Conservation (phyloP, 2,113 vertebrate species). For the Ammodytes marinus region DNA sequence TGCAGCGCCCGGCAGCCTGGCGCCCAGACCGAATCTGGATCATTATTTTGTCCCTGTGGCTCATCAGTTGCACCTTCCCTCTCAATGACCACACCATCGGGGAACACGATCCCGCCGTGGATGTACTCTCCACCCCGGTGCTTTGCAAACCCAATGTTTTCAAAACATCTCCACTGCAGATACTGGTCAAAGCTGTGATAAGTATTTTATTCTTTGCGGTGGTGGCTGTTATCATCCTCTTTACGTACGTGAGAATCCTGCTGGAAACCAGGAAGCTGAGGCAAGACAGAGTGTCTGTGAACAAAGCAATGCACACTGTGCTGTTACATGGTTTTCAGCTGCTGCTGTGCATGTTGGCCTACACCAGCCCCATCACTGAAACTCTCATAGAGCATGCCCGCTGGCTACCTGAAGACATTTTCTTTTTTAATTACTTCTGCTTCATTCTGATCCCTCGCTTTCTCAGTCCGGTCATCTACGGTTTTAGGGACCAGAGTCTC, state of each 20-base stretch:
- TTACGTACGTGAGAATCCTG: constrained; percentile 83
- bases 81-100: constrained; percentile 61
- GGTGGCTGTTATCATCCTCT: constrained; percentile 78
- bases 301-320: constrained; percentile 82
- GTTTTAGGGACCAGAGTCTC: constrained; percentile 80
- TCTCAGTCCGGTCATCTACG: constrained; percentile 84
- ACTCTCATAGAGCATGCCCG: constrained; percentile 26
- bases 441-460: constrained; percentile 81
- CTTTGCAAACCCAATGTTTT: constrained; percentile 30
- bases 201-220: constrained; percentile 75
- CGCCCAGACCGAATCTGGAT: constrained; percentile 79
- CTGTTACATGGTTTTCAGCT: constrained; percentile 84
- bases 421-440: constrained; percentile 79
- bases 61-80: constrained; percentile 64
- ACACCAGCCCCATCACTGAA: constrained; percentile 76
- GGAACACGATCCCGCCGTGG: neutral
- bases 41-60: constrained; percentile 73
- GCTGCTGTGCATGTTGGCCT: constrained; percentile 79
- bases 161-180: constrained; percentile 69
- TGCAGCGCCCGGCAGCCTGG: constrained; percentile 74
- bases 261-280: constrained; percentile 78
- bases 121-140: constrained; percentile 48
- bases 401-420: constrained; percentile 58
- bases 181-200: constrained; percentile 58
- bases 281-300: constrained; percentile 73